Base-by-base conservation (phyloP, 2,797 vertebrate species). In the Bradypus variegatus region DNA sequence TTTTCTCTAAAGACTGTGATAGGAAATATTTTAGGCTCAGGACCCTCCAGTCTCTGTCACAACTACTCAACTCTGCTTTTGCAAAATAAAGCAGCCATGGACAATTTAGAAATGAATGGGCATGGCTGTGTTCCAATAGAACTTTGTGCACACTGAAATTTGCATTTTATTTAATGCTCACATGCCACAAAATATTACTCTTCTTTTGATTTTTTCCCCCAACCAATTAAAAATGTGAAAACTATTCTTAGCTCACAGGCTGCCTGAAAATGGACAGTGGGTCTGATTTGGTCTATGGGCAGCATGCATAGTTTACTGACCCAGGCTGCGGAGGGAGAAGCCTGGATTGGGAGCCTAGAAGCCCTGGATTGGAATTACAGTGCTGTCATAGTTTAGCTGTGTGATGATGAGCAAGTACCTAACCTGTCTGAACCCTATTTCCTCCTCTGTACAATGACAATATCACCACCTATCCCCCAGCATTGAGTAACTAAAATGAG, bases 51-150 rank as follows among this genome's bases (percentile, higher is more conserved):
- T 33, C 48, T 82, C 53, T 88, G 78, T 60, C 62, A 36, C 50
- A 31, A 70, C 4, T 10, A n/a, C 19, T 38, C 13, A 29, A 2
- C 21, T 14, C 45, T 27, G 38, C 72, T 2, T 0, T 12, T 18
- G 19, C 14, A 60, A 19, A 0, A 0, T 0, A 8, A n/a, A 23
- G 36, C 38, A 38, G 75, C 64, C n/a, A 23, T 1, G 13, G 64
- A n/a, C 41, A 58, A 50, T 2, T 41, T 62, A 67, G 25, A 36
- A 60, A 38, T 6, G 16, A 64, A 29, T 5, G 55, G 15, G 62
- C 10, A 1, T 36, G 67, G 73, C 55, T 8, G 5, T 38, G 36
- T 48, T 60, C 58, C 79, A 55, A 15, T 21, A 62, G 41, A 81
- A 41, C 36, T 48, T 0, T 11, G 21, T 0, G 27, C 65, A 85